Percentiles rank a stretch among this genome's conserved stretches.
These are phyloP conservation scores for Stigmatopora nigra DNA, from an alignment of 2,113 vertebrate species.

Conservation along the genomic window DNA sequence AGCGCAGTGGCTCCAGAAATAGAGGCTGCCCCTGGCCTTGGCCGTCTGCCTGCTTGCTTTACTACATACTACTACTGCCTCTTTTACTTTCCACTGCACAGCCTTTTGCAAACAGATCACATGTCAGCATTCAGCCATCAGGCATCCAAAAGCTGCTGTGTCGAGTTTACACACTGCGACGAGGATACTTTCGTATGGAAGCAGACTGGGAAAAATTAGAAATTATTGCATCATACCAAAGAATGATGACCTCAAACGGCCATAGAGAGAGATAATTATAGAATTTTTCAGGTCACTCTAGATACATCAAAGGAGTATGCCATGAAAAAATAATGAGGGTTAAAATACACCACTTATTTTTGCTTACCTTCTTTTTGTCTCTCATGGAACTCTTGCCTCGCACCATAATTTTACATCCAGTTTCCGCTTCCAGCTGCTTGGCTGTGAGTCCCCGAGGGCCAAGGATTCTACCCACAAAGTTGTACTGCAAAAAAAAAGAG, in stretches of 20 bases:
- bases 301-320: background rate
- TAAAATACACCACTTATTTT: constrained; percentile 12
- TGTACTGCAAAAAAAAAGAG: constrained; percentile 67
- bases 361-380: constrained; percentile 77
- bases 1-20: constrained; percentile 45
- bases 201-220: background rate
- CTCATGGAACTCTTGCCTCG: constrained; percentile 79
- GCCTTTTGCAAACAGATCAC: constrained; percentile 43
- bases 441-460: constrained; percentile 77
- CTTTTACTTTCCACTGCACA: constrained; percentile 43
- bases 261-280: background rate
- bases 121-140: constrained; percentile 42
- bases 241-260: constrained; percentile 1
- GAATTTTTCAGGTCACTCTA: background rate
- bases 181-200: constrained; percentile 16
- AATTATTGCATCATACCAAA: constrained; percentile 18
- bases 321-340: background rate
- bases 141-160: constrained; percentile 19
- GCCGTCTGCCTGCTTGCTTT: constrained; percentile 9
- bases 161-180: constrained; percentile 15
- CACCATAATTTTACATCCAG: constrained; percentile 81
- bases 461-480: constrained; percentile 78
- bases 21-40: constrained; percentile 35
- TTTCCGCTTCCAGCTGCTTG: constrained; percentile 79
- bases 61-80: constrained; percentile 18